These are phyloP conservation scores for Nesometra sesokonis DNA, from an alignment of 35 echinoderm and acorn worm genomes.

Conservation along the genomic window DNA sequence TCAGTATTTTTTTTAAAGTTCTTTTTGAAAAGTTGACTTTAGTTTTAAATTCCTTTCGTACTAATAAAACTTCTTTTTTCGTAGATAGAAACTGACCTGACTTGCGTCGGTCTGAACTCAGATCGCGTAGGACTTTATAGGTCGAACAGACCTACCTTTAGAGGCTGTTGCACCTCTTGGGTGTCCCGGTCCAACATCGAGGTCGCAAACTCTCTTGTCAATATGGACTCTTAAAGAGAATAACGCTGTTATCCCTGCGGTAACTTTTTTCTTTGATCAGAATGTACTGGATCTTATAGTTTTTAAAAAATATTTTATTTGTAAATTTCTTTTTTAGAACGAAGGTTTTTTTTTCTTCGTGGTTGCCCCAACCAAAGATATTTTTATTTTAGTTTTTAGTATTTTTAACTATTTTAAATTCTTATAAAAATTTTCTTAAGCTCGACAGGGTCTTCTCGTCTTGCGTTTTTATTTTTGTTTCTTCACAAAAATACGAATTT, in stretches of 20 bases:
- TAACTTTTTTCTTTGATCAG: constrained; percentile 56
- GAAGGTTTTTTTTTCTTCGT: no score
- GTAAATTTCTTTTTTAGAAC: no score
- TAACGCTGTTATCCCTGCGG: constrained; percentile 94
- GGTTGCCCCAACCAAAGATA: no score
- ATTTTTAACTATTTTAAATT: no score
- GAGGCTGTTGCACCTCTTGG: constrained; percentile 55
- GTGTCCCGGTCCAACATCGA: constrained; percentile 82
- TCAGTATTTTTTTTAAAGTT: constrained; percentile 1
- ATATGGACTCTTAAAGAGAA: constrained; percentile 71
- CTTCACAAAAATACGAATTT: no score
- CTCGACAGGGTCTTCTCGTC: no score
- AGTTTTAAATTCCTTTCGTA: constrained; percentile 58
- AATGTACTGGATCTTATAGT: no score
- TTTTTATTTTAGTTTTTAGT: no score
- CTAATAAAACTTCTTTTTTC: constrained; percentile 22
- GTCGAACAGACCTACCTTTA: constrained; percentile 80
- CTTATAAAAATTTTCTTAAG: no score
- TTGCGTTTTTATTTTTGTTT: no score
- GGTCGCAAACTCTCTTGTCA: constrained; percentile 84
- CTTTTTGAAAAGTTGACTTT: background rate
- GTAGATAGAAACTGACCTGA: constrained; percentile 91
- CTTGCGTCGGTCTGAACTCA: constrained; percentile 93
- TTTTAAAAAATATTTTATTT: no score
- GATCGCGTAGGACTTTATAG: constrained; percentile 82